Evolutionary conservation across 2,888 invertebrate species (phyloP), one percentile per base, ranked within the genome.

Genomic region (Prosapia bicincta): DNA sequence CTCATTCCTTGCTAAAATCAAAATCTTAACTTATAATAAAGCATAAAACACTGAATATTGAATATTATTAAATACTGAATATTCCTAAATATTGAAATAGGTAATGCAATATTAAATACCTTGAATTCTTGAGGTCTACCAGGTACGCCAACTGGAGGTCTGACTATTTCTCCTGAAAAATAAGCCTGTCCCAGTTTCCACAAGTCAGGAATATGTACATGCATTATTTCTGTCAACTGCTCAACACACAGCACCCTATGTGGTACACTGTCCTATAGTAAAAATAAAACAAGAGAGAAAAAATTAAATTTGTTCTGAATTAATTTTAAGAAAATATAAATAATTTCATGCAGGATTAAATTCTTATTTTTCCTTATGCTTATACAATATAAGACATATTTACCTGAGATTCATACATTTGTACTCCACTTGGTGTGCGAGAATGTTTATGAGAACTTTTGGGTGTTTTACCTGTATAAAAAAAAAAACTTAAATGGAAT

Each of bases 131-230:
- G 87, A 77, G 94, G 94, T 72, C 93, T 89, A n/a, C 91, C 90
- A 0, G 88, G 85, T 83, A 92, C 92, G 13, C 91, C 88, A 1
- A 88, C 85, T 83, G 92, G 92, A 10, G 91, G 88, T 79, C 92
- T 91, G 0, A 93, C 91, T 74, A 97, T 86, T 83, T 96, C 94
- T 7, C 95, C 95, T 3, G 93, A 93, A 85, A 98, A 97, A 88
- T 99, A 99, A 54, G 96, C 91, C 82, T 97, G 92, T 0, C 98
- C 98, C 0, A 99, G 89, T 83, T 96, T 94, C 98, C 98, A 99
- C 81, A 99, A 89, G 84, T 98, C 96, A 32, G 96, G 95, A 83
- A 98, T 89, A 79, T 92, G 90, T 75, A 91, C 90, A 0, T 91
- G 89, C 65, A 96, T 89, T 77, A 93, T 88, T 74, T 92, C 90